A percentile compares a stretch with the other conserved stretches of the same genome.
These are phyloP conservation scores for Hypanus sabinus DNA, from an alignment of 2,113 vertebrate genomes.

Conservation along the genomic window DNA sequence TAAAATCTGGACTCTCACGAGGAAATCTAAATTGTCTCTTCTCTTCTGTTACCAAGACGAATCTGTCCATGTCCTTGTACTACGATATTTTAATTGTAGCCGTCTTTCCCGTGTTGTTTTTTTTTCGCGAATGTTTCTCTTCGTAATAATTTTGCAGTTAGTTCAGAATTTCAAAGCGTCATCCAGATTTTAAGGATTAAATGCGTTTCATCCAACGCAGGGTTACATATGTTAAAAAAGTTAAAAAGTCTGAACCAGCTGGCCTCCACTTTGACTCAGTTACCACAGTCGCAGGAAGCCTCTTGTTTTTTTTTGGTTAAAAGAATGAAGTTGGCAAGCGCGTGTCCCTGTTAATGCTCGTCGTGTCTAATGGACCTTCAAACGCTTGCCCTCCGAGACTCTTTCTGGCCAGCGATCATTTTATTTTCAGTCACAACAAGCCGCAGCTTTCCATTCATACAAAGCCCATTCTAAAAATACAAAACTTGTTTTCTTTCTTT, in stretches of 20 bases:
- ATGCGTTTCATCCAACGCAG: too few relatives aligned
- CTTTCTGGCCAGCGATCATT: background rate
- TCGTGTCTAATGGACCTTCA: background rate
- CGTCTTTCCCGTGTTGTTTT: background rate
- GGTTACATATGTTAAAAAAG: too few relatives aligned
- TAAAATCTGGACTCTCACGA: background rate
- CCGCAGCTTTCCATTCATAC: background rate
- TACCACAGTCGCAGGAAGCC: background rate
- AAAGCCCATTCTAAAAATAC: background rate
- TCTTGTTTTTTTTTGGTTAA: background rate
- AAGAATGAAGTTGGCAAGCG: background rate
- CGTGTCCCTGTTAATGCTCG: background rate
- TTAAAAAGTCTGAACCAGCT: background rate
- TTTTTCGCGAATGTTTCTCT: background rate
- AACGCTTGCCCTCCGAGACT: background rate
- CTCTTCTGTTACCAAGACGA: background rate
- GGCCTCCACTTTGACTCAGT: background rate
- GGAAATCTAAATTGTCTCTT: too few relatives aligned
- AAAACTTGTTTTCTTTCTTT: too few relatives aligned
- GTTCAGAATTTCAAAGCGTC: background rate
- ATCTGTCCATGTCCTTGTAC: too few relatives aligned
- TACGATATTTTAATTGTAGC: background rate
- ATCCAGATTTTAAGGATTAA: background rate
- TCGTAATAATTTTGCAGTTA: background rate
- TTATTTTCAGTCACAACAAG: background rate